Conservation (phyloP, 2,797 vertebrate genomes). For the Tragelaphus eurycerus region DNA sequence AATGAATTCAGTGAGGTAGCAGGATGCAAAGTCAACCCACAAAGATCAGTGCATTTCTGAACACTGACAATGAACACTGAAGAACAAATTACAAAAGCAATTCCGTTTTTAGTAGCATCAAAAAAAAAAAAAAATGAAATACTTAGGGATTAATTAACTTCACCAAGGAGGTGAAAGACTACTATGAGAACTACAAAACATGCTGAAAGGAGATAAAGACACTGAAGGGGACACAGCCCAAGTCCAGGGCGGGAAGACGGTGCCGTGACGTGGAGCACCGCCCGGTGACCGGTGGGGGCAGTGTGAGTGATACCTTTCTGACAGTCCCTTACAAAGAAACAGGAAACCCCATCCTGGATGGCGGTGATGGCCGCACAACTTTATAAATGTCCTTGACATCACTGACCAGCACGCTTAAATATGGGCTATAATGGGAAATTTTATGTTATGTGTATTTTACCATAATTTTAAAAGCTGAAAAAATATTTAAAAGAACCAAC, state of each 20-base stretch:
- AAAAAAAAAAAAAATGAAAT: neutral
- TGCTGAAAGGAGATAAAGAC: neutral
- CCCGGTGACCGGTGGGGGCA: accelerated
- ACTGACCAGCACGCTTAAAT: neutral
- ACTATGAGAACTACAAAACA: neutral
- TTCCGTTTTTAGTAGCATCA: neutral
- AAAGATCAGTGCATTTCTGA: neutral
- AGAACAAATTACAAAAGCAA: neutral
- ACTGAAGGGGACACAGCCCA: neutral
- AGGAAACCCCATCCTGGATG: neutral
- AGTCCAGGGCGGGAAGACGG: neutral
- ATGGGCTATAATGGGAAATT: neutral
- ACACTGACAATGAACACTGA: neutral
- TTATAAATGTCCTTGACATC: neutral
- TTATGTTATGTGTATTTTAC: neutral
- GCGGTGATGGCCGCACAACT: too few species aligned
- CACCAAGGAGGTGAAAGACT: neutral
- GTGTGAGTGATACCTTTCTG: neutral
- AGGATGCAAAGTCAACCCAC: neutral
- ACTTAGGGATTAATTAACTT: neutral
- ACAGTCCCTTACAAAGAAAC: neutral
- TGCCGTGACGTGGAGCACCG: accelerated
- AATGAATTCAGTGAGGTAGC: neutral
- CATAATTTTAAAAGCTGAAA: neutral
- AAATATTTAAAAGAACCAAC: neutral